A percentile compares a stretch with the other conserved stretches of the same genome.
Evolutionary conservation across 2,888 invertebrate species (phyloP).

Genomic region (Phymatocera aterrima): DNA sequence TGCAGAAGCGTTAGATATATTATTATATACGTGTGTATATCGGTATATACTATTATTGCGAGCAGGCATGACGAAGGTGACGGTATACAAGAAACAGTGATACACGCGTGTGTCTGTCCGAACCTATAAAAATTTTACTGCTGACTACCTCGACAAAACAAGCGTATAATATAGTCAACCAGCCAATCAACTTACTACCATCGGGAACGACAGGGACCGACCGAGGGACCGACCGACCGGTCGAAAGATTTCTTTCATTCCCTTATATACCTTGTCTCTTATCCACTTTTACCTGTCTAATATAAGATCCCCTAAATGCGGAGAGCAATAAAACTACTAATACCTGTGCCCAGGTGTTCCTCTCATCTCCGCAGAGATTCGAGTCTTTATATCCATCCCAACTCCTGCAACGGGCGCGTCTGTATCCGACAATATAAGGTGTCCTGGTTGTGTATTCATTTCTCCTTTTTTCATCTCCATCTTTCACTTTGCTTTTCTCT

Average conservation of each 20-base stretch:
- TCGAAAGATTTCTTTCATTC: neutral
- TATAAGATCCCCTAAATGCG: slow-evolving; percentile 27
- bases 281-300: slow-evolving; percentile 26
- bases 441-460: too few species aligned
- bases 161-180: too few species aligned
- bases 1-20: too few species aligned
- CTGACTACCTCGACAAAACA: slow-evolving; percentile 15
- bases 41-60: slow-evolving; percentile 8
- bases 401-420: too few species aligned
- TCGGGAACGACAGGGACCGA: neutral
- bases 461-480: neutral
- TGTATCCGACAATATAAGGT: too few species aligned
- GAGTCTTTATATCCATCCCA: neutral
- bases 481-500: neutral
- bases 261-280: slow-evolving; percentile 8
- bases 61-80: neutral
- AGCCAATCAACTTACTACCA: neutral
- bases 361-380: slow-evolving; percentile 6
- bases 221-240: slow-evolving; percentile 29
- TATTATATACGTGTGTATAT: neutral
- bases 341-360: slow-evolving; percentile 41
- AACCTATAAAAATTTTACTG: slow-evolving; percentile 21
- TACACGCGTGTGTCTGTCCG: slow-evolving; percentile 5
- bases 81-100: slow-evolving; percentile 2
- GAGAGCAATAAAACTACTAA: slow-evolving; percentile 44